These are phyloP conservation scores for Dendrolimus kikuchii DNA, from an alignment of 1,140 invertebrate genomes.

Conservation along the genomic window DNA sequence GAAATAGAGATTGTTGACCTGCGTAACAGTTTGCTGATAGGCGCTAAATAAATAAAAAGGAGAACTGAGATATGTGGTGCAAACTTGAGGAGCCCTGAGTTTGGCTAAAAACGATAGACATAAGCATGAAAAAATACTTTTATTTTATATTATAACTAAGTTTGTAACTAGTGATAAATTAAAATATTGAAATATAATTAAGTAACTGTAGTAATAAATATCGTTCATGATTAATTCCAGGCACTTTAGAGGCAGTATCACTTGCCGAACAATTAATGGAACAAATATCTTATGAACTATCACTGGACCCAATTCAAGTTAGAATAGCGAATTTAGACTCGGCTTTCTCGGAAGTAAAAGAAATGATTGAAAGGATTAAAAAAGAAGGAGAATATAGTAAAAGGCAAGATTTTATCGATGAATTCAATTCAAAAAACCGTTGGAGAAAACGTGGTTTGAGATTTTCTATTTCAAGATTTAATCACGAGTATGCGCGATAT, in stretches of 20 bases:
- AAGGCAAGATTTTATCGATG: conserved; percentile 3
- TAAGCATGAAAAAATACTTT: no score
- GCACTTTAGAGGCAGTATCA: conserved; percentile 1
- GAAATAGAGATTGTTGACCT: no score
- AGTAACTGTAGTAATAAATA: no score
- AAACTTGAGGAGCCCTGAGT: no score
- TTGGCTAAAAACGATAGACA: no score
- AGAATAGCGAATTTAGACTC: conserved; percentile 76
- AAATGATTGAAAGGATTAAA: conserved; percentile 16
- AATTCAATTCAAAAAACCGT: conserved; percentile 14
- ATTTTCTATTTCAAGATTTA: conserved; percentile 10
- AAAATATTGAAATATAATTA: no score
- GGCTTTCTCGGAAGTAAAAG: conserved; percentile 32
- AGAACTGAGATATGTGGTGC: no score
- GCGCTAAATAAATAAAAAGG: no score
- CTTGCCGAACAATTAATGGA: not conserved
- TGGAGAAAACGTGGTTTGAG: conserved; percentile 21
- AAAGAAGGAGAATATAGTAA: conserved; percentile 8
- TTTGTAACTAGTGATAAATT: no score
- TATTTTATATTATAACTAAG: no score
- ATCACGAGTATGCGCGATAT: not conserved
- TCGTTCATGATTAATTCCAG: not conserved
- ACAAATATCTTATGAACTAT: conserved; percentile 79
- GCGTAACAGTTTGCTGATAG: no score
- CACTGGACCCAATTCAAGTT: conserved; percentile 80